Conservation (phyloP, 2,797 vertebrate species). For the Astyanax mexicanus region DNA sequence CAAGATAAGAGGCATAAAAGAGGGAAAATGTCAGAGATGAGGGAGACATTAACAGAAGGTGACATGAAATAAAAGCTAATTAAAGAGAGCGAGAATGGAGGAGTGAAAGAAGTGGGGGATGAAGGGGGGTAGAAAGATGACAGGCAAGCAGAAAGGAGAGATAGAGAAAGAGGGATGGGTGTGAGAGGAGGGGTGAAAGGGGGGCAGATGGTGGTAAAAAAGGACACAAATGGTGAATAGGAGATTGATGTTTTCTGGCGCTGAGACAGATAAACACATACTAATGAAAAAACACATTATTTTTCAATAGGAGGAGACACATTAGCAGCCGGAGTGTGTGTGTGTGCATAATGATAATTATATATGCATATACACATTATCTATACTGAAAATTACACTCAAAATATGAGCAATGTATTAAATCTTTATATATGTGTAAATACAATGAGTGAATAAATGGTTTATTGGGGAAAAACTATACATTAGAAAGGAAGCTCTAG, state of each 20-base stretch:
- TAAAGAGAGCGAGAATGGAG: neutral
- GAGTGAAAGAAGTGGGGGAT: neutral
- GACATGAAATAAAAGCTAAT: neutral
- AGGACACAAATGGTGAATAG: constrained; percentile 47
- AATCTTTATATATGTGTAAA: too few species aligned
- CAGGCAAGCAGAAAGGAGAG: neutral
- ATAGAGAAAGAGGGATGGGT: neutral
- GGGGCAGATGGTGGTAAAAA: neutral
- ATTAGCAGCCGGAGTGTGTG: constrained; percentile 6
- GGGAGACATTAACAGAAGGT: neutral
- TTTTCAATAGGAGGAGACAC: constrained; percentile 23
- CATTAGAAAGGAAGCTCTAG: too few species aligned
- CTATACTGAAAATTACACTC: too few species aligned
- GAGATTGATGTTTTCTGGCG: constrained; percentile 11
- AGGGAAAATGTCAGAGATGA: neutral
- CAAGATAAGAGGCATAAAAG: neutral
- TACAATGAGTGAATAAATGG: too few species aligned
- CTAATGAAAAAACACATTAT: constrained; percentile 20
- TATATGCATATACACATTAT: neutral
- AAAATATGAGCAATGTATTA: too few species aligned
- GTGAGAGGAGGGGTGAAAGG: neutral
- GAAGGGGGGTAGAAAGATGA: too few species aligned
- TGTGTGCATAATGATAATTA: neutral
- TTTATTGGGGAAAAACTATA: too few species aligned
- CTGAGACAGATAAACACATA: constrained; percentile 19